phyloP scores from a whole-genome alignment of 2,797 vertebrate genomes.

The Sciaenops ocellatus region DNA sequence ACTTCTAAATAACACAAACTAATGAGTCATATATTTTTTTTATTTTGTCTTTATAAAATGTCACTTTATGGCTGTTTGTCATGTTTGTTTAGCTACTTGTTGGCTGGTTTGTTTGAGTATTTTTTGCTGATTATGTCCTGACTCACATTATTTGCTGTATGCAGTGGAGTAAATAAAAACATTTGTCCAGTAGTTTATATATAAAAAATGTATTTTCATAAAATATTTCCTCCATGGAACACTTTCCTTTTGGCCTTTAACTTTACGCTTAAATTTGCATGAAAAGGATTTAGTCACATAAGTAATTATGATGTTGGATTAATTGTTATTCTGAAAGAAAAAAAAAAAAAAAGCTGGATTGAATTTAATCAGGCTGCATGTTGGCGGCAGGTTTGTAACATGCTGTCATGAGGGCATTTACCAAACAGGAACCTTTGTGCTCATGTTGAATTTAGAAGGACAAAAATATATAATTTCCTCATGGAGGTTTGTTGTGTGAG shows the following conservation, averaged over 20 bases:
- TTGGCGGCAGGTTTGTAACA: neutral
- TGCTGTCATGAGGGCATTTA: neutral
- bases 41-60: constrained; percentile 45
- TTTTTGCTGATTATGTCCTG: constrained; percentile 40
- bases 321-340: neutral
- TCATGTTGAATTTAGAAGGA: neutral
- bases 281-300: neutral
- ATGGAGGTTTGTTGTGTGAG: neutral
- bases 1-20: constrained; percentile 61
- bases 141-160: constrained; percentile 45
- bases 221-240: neutral
- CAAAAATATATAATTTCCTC: neutral
- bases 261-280: neutral
- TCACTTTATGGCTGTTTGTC: constrained; percentile 42
- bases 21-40: constrained; percentile 69
- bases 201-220: no score
- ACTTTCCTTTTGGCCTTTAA: neutral
- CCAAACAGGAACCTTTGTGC: neutral
- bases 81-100: constrained; percentile 52
- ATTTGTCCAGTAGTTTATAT: constrained; percentile 8
- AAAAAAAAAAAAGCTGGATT: neutral
- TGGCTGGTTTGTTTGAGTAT: constrained; percentile 51
- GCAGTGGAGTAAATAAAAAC: constrained; percentile 44
- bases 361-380: neutral
- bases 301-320: neutral